Evolutionary conservation across 2,888 invertebrate species (phyloP).

Genomic region (Didymodactylos carnosus): DNA sequence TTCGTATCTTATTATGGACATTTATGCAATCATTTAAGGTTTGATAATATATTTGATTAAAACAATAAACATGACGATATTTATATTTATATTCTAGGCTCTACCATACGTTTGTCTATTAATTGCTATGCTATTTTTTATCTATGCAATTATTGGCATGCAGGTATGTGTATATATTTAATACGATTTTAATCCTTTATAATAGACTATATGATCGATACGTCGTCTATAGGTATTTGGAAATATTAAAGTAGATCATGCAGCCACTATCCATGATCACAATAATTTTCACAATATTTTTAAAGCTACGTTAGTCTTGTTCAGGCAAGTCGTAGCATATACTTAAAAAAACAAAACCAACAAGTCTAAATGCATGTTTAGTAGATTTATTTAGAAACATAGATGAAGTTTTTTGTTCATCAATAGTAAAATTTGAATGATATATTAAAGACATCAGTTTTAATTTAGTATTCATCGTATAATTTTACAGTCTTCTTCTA

Average conservation of each 20-base stretch:
- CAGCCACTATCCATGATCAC: background rate
- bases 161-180: slow-evolving; percentile 31
- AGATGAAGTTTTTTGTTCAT: no score
- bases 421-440: no score
- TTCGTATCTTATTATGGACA: slow-evolving; percentile 96
- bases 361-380: background rate
- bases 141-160: slow-evolving; percentile 99
- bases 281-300: background rate
- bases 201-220: no score
- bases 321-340: background rate
- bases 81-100: slow-evolving; percentile 45
- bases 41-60: slow-evolving; percentile 18
- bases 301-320: background rate
- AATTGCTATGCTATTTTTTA: slow-evolving; percentile 99
- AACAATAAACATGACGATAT: background rate
- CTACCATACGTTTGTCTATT: slow-evolving; percentile 99
- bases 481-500: no score
- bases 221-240: background rate
- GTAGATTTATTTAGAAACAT: background rate
- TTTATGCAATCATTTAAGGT: slow-evolving; percentile 99
- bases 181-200: no score
- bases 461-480: no score
- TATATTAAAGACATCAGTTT: no score
- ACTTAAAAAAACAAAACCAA: background rate
- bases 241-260: background rate